Conservation (phyloP, 2,888 invertebrate species). For the Mythimna lalbum region DNA sequence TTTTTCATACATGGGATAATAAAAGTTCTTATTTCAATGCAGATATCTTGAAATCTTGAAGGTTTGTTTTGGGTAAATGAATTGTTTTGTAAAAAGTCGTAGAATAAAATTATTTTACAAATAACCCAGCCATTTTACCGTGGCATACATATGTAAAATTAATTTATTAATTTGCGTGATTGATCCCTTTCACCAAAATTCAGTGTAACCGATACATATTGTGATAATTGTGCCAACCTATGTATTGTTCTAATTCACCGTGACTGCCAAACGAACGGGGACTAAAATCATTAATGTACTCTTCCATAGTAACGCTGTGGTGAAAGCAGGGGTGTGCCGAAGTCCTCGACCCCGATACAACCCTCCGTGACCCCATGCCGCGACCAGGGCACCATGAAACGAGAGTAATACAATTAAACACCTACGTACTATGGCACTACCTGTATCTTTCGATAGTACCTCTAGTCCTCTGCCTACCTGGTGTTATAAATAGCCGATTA, state of each 20-base stretch:
- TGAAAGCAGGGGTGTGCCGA: conserved; percentile 65
- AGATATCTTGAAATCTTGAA: too few species aligned
- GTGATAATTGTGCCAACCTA: conserved; percentile 26
- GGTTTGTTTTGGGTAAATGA: too few species aligned
- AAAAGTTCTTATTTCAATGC: too few species aligned
- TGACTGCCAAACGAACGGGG: conserved; percentile 27
- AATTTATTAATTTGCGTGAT: conserved; percentile 21
- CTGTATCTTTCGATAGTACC: conserved; percentile 33
- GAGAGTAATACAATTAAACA: conserved; percentile 85
- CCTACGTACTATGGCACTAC: conserved; percentile 53
- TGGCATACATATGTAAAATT: neutral
- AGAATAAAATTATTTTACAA: too few species aligned
- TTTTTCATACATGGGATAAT: too few species aligned
- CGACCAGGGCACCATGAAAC: conserved; percentile 81
- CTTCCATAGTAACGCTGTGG: conserved; percentile 57
- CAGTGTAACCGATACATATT: conserved; percentile 15
- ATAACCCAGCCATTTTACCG: too few species aligned
- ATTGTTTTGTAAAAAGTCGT: too few species aligned
- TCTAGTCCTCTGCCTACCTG: neutral
- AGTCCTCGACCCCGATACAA: conserved; percentile 84
- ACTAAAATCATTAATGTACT: conserved; percentile 60
- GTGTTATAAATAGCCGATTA: conserved; percentile 1
- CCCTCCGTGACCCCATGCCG: conserved; percentile 72
- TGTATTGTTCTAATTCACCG: conserved; percentile 43
- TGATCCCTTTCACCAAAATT: conserved; percentile 29